Base-by-base conservation (phyloP, 2,888 invertebrate species). In the Pseudococcus jackbeardsleyi region DNA sequence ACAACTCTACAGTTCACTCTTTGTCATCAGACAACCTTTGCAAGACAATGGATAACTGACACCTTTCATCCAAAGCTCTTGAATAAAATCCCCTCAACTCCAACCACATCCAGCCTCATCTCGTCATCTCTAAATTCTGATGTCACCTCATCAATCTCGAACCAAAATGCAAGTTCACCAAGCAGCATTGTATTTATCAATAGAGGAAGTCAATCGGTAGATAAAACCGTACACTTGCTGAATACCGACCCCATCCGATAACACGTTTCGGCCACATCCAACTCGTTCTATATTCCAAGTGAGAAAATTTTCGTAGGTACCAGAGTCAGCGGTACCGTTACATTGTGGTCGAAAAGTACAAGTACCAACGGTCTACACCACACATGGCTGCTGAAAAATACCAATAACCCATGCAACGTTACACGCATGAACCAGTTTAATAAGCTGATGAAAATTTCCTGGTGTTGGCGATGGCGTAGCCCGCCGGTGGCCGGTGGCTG, bases 391-490 rank as follows among this genome's bases (percentile, higher is more conserved):
- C 7, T 59, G 59, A 59, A 59, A 59, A 59, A 59, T 59, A 33
- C 26, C 26, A 33, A 33, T 33, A 33, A 59, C 59, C 59, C 72
- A 72, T 39, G 72, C 26, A 72, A 26, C 72, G 39, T 39, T 72
- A 26, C 72, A 72, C 72, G 72, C 72, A 72, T 72, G 72, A 72
- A 72, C 72, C 72, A 72, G 72, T 72, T 72, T 72, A 33, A 72
- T 17, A 9, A 1, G 72, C 33, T 12, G 72, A 72, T 39, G 72
- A 72, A 72, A 72, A 72, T 72, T 72, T 72, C 33, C 39, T 59
- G 59, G 59, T 59, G n/a, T 19, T 59, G n/a, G 7, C 19, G 59
- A 9, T 19, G 59, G 26, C 26, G 26, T 33, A 33, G 26, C 26
- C 26, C 26, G 59, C 1, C 2, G 54, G 54, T 15, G 54, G 17